A percentile compares a stretch with the other conserved stretches of the same genome.
phyloP scores from a whole-genome alignment of 2,797 vertebrate species.

The Aldrovandia affinis region DNA sequence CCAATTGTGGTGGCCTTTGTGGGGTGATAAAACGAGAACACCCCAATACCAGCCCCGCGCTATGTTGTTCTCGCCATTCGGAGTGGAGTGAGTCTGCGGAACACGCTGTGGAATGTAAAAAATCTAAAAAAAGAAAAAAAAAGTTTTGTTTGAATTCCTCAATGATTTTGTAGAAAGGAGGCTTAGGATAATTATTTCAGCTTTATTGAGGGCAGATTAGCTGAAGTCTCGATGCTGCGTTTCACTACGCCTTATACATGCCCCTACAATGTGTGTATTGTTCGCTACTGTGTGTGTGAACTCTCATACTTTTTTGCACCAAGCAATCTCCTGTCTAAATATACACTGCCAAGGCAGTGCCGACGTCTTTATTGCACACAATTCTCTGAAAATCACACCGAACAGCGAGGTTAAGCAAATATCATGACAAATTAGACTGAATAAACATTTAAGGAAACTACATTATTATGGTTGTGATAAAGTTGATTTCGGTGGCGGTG shows the following conservation, averaged over 20 bases:
- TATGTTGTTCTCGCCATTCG: constrained; percentile 66
- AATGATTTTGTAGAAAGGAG: constrained; percentile 94
- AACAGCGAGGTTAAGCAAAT: constrained; percentile 82
- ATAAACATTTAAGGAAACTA: constrained; percentile 11
- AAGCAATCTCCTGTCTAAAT: constrained; percentile 90
- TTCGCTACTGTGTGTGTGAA: constrained; percentile 87
- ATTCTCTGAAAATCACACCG: constrained; percentile 92
- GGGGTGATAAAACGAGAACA: neutral
- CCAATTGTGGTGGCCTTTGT: neutral
- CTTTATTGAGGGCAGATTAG: constrained; percentile 95
- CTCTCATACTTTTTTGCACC: constrained; percentile 92
- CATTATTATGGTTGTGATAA: neutral
- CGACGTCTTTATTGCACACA: constrained; percentile 86
- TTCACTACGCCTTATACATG: constrained; percentile 84
- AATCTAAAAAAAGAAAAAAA: constrained; percentile 64
- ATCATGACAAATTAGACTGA: constrained; percentile 54
- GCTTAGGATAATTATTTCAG: constrained; percentile 97
- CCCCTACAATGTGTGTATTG: constrained; percentile 90
- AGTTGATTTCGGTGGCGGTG: neutral
- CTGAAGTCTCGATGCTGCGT: constrained; percentile 85
- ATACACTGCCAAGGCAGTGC: constrained; percentile 82
- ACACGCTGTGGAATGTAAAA: constrained; percentile 89
- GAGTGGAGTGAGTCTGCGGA: constrained; percentile 57
- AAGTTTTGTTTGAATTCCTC: constrained; percentile 95
- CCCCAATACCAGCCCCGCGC: constrained; percentile 58